phyloP scores from a whole-genome alignment of 2,113 vertebrate species.

The Mola mola region DNA sequence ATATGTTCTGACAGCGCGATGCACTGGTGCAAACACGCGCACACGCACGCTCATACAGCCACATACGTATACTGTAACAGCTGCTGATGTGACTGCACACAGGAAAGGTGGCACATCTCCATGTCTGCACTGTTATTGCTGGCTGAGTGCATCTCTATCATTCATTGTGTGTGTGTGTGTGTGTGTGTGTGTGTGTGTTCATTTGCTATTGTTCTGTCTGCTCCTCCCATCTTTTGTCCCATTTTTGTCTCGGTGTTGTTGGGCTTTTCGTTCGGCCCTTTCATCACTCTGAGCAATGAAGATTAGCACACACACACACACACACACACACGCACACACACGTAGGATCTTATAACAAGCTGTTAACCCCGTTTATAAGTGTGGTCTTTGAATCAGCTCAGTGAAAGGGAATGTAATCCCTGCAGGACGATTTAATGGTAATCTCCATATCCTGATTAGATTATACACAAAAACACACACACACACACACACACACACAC shows the following conservation, averaged over 20 bases:
- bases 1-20: too few species aligned
- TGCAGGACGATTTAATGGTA: constrained; percentile 71
- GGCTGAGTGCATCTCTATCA: constrained; percentile 24
- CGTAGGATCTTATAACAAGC: constrained; percentile 59
- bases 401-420: constrained; percentile 72
- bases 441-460: constrained; percentile 75
- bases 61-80: constrained; percentile 1
- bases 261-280: constrained; percentile 54
- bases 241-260: constrained; percentile 60
- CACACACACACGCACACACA: constrained; percentile 34
- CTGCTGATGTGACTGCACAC: constrained; percentile 24
- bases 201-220: constrained; percentile 35
- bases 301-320: constrained; percentile 54
- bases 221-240: constrained; percentile 33
- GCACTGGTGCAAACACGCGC: background rate
- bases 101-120: constrained; percentile 20
- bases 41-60: constrained; percentile 3
- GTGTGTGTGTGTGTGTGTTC: background rate
- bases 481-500: constrained; percentile 3
- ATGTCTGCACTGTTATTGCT: constrained; percentile 16
- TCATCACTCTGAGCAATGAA: constrained; percentile 49
- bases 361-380: constrained; percentile 71
- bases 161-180: constrained; percentile 18
- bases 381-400: constrained; percentile 64
- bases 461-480: constrained; percentile 33